Conservation (phyloP, 2,888 invertebrate species). For the Chrysopilus asiliformis region DNA sequence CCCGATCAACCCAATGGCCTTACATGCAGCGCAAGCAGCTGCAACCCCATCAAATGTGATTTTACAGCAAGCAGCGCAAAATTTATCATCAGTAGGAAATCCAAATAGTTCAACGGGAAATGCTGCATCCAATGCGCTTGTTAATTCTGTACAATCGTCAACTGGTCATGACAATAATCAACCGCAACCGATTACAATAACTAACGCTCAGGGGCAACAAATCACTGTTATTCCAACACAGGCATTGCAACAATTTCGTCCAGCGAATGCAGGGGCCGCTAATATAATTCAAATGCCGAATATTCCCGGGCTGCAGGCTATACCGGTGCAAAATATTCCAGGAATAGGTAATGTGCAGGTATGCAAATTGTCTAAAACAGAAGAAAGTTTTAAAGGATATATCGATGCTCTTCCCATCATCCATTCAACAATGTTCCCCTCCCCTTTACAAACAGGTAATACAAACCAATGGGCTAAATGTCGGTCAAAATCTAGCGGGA, state of each 20-base stretch:
- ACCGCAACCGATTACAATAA: slow-evolving; percentile 55
- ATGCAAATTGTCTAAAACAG: slow-evolving; percentile 25
- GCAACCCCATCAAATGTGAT: slow-evolving; percentile 18
- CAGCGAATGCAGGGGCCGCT: slow-evolving; percentile 18
- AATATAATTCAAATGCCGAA: slow-evolving; percentile 32
- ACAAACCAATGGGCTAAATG: slow-evolving; percentile 38
- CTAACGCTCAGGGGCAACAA: slow-evolving; percentile 64
- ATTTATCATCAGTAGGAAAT: slow-evolving; percentile 22
- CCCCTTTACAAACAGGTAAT: slow-evolving; percentile 33
- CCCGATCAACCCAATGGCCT: slow-evolving; percentile 39
- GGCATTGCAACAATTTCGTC: slow-evolving; percentile 38
- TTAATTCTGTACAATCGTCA: slow-evolving; percentile 7
- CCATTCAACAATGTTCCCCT: background rate
- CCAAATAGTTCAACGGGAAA: slow-evolving; percentile 7
- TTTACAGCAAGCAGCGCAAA: slow-evolving; percentile 17
- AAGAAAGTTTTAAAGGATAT: slow-evolving; percentile 41
- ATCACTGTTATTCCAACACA: slow-evolving; percentile 71
- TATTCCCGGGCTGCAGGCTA: slow-evolving; percentile 23
- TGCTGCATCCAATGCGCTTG: slow-evolving; percentile 11
- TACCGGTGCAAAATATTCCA: slow-evolving; percentile 49
- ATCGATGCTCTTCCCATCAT: slow-evolving; percentile 13
- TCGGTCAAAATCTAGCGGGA: slow-evolving; percentile 26
- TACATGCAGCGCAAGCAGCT: slow-evolving; percentile 25
- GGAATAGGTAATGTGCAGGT: slow-evolving; percentile 73
- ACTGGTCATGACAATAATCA: slow-evolving; percentile 26